Conservation (phyloP, 2,888 invertebrate genomes). For the Orthonevra nobilis region DNA sequence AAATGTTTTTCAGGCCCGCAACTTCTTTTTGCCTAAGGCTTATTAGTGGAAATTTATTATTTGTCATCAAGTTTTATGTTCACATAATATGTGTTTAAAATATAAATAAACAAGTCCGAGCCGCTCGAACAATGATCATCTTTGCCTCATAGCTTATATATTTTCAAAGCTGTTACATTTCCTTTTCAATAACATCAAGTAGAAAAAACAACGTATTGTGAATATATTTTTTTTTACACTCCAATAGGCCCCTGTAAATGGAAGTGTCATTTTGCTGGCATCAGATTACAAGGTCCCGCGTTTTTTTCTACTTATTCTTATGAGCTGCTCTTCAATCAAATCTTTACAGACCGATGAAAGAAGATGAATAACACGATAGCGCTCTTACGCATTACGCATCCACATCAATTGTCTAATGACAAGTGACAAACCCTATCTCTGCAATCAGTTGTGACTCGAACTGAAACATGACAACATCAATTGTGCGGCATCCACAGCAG, state of each 20-base stretch:
- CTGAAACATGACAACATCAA: conserved; percentile 30
- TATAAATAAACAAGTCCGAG: no score
- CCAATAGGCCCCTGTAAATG: background rate
- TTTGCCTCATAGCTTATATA: no score
- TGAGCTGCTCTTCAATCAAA: conserved; percentile 9
- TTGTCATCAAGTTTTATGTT: no score
- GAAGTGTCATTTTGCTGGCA: conserved; percentile 35
- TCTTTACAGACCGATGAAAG: conserved; percentile 3
- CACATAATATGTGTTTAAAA: no score
- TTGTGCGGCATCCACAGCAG: conserved; percentile 18
- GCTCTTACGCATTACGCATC: conserved; percentile 16
- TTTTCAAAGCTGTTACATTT: no score
- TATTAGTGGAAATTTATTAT: no score
- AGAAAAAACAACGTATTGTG: conserved; percentile 9
- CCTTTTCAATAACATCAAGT: background rate
- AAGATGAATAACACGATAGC: conserved; percentile 28
- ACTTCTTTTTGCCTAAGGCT: no score
- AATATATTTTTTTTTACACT: conserved; percentile 22
- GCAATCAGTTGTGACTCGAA: conserved; percentile 48
- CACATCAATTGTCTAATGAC: conserved; percentile 35
- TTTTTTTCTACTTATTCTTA: background rate
- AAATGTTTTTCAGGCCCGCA: no score
- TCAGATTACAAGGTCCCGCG: conserved; percentile 17
- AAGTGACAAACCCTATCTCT: conserved; percentile 55
- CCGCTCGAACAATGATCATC: no score